A percentile compares a stretch with the other conserved stretches of the same genome.
Evolutionary conservation across 2,888 invertebrate species (phyloP).

Genomic region (Leucania comma): DNA sequence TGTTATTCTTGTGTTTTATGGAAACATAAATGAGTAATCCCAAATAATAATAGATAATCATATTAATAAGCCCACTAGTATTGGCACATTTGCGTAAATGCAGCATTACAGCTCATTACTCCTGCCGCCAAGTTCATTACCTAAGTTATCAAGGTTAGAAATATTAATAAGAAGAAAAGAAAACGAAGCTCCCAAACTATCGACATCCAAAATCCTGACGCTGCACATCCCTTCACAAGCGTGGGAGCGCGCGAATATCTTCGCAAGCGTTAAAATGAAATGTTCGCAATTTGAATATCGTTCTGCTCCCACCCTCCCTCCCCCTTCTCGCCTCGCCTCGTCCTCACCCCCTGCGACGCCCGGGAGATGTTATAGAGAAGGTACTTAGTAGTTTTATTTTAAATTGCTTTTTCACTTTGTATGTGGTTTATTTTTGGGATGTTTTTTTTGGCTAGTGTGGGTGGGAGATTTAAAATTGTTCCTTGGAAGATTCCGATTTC

Average conservation of each 20-base stretch:
- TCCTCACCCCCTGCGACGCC: conserved; percentile 35
- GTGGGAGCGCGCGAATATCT: conserved; percentile 89
- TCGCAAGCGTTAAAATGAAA: conserved; percentile 91
- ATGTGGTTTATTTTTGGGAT: conserved; percentile 23
- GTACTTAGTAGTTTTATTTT: conserved; percentile 57
- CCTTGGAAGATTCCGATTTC: too few species aligned
- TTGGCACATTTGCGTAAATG: too few species aligned
- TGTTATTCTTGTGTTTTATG: too few species aligned
- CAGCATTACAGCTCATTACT: too few species aligned
- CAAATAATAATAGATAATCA: too few species aligned
- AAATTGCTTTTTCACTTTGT: conserved; percentile 52
- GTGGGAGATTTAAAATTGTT: not conserved
- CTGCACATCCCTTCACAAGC: conserved; percentile 74
- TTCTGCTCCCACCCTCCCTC: conserved; percentile 68
- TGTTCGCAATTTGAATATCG: conserved; percentile 91
- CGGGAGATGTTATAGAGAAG: conserved; percentile 41
- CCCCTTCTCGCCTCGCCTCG: conserved; percentile 12
- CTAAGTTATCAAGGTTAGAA: too few species aligned
- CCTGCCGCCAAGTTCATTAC: too few species aligned
- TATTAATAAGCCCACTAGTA: too few species aligned
- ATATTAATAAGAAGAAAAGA: too few species aligned
- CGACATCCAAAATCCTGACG: conserved; percentile 16
- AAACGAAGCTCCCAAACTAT: not conserved
- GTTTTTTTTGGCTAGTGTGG: not conserved
- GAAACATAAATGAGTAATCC: too few species aligned